phyloP scores from a whole-genome alignment of 1,140 invertebrate genomes.

The Ectropis grisescens region DNA sequence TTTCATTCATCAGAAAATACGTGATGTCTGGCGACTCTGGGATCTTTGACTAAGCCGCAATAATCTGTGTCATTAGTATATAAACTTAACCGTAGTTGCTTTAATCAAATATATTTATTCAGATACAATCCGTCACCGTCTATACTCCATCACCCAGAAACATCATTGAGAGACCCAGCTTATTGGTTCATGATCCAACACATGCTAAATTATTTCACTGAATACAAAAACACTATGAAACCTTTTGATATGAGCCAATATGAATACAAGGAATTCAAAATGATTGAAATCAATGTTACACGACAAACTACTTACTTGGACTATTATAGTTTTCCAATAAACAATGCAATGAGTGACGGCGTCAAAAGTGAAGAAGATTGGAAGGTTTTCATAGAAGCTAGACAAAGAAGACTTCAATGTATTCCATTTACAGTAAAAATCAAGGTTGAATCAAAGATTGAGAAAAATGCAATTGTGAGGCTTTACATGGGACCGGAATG shows the following conservation, averaged over 20 bases:
- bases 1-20: no score
- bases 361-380: slow-evolving; percentile 11
- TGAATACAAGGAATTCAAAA: slow-evolving; percentile 61
- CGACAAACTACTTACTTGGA: slow-evolving; percentile 44
- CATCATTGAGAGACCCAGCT: slow-evolving; percentile 74
- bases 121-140: slow-evolving; percentile 64
- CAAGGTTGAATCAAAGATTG: slow-evolving; percentile 59
- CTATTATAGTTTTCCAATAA: slow-evolving; percentile 37
- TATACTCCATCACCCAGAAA: slow-evolving; percentile 69
- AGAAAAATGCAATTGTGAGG: slow-evolving; percentile 56
- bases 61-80: no score
- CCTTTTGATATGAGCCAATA: slow-evolving; percentile 72
- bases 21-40: no score
- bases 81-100: no score
- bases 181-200: slow-evolving; percentile 75
- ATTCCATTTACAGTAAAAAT: slow-evolving; percentile 69
- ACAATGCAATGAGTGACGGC: slow-evolving; percentile 20
- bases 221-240: slow-evolving; percentile 69
- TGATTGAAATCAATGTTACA: slow-evolving; percentile 60
- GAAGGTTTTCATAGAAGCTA: slow-evolving; percentile 22
- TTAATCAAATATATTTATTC: slow-evolving; percentile 12
- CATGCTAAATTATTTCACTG: slow-evolving; percentile 70
- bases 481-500: slow-evolving; percentile 72
- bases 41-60: no score
- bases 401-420: slow-evolving; percentile 70